Evolutionary conservation across 2,888 invertebrate species (phyloP).

Genomic region (Yponomeuta malinellus): DNA sequence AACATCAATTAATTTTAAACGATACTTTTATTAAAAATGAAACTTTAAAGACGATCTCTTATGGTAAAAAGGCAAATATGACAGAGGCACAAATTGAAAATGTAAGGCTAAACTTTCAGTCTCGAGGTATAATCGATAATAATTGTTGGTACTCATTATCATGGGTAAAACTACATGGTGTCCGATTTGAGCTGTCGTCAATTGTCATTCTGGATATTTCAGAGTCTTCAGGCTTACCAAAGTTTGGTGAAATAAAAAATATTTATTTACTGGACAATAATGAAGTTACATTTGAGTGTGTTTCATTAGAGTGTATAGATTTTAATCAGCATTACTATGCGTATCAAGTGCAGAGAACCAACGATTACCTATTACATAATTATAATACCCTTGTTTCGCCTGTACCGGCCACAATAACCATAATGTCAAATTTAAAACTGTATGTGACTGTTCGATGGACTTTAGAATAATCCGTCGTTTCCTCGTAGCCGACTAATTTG

Average conservation of each 20-base stretch:
- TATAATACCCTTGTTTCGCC: background rate
- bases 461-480: background rate
- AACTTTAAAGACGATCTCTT: background rate
- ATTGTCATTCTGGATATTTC: background rate
- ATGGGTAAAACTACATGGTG: background rate
- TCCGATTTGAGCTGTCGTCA: background rate
- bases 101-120: no score
- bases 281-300: background rate
- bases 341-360: background rate
- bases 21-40: background rate
- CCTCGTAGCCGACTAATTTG: no score
- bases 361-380: background rate
- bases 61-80: no score
- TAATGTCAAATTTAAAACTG: background rate
- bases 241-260: background rate
- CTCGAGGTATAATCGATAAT: no score
- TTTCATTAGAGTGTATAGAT: background rate
- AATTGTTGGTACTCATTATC: background rate
- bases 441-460: background rate
- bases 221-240: background rate
- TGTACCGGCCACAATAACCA: conserved; percentile 4
- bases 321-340: background rate
- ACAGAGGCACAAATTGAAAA: no score
- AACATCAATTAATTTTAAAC: background rate
- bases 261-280: background rate